A percentile compares a stretch with the other conserved stretches of the same genome.
phyloP scores from a whole-genome alignment of 2,797 vertebrate genomes.

The Sylvilagus floridanus region DNA sequence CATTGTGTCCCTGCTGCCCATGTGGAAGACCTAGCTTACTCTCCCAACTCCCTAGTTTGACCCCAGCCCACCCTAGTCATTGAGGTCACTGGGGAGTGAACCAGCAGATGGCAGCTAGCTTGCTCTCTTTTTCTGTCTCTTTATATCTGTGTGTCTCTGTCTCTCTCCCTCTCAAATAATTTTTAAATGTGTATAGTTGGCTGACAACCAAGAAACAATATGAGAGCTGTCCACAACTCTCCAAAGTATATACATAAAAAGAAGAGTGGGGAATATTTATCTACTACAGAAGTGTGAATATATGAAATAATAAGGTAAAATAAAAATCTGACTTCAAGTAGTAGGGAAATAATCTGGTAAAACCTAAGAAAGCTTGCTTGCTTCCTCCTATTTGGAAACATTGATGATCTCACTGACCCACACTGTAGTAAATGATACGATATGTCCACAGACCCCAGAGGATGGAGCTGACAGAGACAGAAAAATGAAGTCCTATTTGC shows the following conservation, averaged over 20 bases:
- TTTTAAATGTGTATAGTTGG: constrained; percentile 62
- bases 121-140: too few relatives aligned
- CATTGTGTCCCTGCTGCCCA: too few relatives aligned
- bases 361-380: constrained; percentile 43
- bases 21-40: too few relatives aligned
- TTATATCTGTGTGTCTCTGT: too few relatives aligned
- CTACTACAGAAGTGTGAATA: constrained; percentile 57
- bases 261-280: constrained; percentile 63
- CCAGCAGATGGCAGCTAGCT: too few relatives aligned
- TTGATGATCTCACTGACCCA: constrained; percentile 52
- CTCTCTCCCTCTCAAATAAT: too few relatives aligned
- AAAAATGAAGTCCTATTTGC: constrained; percentile 34
- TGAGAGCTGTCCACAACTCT: constrained; percentile 78
- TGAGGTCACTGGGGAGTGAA: too few relatives aligned
- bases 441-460: not conserved
- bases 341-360: constrained; percentile 37
- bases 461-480: not conserved
- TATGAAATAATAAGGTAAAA: constrained; percentile 74
- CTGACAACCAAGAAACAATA: constrained; percentile 79
- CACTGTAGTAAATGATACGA: not conserved
- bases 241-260: constrained; percentile 72
- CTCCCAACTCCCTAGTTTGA: too few relatives aligned
- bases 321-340: constrained; percentile 63
- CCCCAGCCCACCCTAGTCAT: too few relatives aligned
- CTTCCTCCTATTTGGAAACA: constrained; percentile 65